A percentile compares a stretch with the other conserved stretches of the same genome.
Conservation (phyloP, 2,113 vertebrate genomes). For the Phyllostomus discolor region DNA sequence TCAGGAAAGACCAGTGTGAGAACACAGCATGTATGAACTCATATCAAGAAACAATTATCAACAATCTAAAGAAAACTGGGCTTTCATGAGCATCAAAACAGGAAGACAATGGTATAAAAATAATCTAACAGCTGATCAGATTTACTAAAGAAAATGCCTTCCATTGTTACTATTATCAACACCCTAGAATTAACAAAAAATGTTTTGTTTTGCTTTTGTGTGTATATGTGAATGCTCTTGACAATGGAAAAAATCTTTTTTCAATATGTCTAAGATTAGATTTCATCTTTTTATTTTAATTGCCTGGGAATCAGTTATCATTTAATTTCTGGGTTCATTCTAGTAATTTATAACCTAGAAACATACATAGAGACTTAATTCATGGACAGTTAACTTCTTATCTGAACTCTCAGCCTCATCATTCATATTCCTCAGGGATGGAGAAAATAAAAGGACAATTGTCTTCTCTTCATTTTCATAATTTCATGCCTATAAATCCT, state of each 20-base stretch:
- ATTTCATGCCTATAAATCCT: constrained; percentile 22
- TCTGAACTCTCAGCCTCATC: neutral
- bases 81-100: constrained; percentile 19
- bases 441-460: neutral
- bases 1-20: neutral
- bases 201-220: no score
- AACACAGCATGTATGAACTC: neutral
- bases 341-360: constrained; percentile 14
- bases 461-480: constrained; percentile 25
- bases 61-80: neutral
- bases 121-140: neutral
- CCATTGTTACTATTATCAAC: neutral
- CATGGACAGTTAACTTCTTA: neutral
- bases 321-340: neutral
- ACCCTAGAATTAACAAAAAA: neutral
- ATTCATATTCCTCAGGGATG: neutral
- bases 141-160: constrained; percentile 37
- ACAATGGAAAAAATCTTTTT: neutral
- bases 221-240: neutral
- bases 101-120: constrained; percentile 32
- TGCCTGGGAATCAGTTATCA: neutral
- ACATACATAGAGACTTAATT: neutral
- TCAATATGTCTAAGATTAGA: neutral
- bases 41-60: constrained; percentile 35
- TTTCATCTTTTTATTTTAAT: constrained; percentile 26